phyloP scores from a whole-genome alignment of 2,113 vertebrate genomes.

The Cettia cetti region DNA sequence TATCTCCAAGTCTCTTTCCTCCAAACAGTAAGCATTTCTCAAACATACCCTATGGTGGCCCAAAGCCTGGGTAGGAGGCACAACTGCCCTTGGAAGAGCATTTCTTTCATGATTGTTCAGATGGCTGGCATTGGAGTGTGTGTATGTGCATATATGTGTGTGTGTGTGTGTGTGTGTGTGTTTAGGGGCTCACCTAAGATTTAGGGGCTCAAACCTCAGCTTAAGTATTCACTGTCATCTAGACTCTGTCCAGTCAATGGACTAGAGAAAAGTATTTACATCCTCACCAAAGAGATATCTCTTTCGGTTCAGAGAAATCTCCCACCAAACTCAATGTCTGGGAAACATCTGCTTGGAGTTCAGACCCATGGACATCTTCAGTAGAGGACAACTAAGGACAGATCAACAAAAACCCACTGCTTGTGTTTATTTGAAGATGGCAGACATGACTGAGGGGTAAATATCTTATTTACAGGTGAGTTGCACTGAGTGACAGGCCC shows the following conservation, averaged over 20 bases:
- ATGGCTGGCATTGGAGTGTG: not conserved
- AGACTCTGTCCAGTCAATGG: not conserved
- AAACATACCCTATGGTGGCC: not conserved
- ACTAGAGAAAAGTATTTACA: not conserved
- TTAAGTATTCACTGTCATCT: not conserved
- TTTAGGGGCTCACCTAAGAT: not conserved
- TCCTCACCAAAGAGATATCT: not conserved
- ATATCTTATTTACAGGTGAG: not conserved
- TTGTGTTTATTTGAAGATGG: not conserved
- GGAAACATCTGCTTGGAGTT: not conserved
- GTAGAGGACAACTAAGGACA: not conserved
- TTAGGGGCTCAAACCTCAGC: not conserved
- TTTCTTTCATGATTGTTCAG: not conserved
- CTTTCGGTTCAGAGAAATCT: not conserved
- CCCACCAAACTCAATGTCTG: not conserved
- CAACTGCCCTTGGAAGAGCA: not conserved
- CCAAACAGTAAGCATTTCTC: not conserved
- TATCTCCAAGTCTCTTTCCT: not conserved
- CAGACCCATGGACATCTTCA: not conserved
- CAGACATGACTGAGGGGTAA: not conserved
- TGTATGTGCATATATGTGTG: fast-evolving
- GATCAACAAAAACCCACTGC: not conserved
- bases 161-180: too few relatives aligned
- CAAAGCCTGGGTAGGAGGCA: not conserved
- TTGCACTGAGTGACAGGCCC: not conserved